Evolutionary conservation across 2,113 vertebrate species (phyloP), one percentile per base, ranked within the genome.

Genomic region (Lamprologus lemairii): DNA sequence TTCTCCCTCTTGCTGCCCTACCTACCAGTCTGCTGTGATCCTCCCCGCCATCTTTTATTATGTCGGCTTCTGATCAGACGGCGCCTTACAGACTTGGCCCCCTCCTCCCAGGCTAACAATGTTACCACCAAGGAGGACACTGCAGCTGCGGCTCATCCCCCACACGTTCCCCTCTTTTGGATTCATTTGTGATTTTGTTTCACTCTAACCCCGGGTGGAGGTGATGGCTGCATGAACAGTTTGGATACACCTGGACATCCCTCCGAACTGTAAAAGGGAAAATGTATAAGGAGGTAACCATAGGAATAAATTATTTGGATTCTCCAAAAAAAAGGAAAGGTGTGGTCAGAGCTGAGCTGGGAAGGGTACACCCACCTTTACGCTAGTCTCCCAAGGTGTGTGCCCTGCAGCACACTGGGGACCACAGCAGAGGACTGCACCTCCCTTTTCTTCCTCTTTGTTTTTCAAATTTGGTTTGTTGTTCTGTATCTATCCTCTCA

Each of bases 81-180:
- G 83, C 88, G 82, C 90, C 71, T 84, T 86, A 87, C 6, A 82
- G 85, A 93, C 88, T 71, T 16, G 13, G 79, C 78, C 75, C 82
- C 57, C 54, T 71, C 73, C 84, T 85, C 57, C 60, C 35, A 21
- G 57, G 51, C 82, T 84, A 47, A 82, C 54, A 83, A 81, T 82
- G 89, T 86, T 86, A 55, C 75, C 28, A 84, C 87, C 71, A 26
- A 82, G 88, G 87, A 92, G 84, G 89, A 94, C 82, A 82, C 87
- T 85, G 86, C 86, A 68, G 80, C 78, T 81, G 21, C 33, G 12
- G 19, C 80, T 35, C 53, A 9, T 42, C 73, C 31, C 33, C n/a
- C 19, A 65, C 19, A 7, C 7, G 6, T 14, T 4, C 23, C 53
- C 37, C 9, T 13, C 7, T 7, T 79, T 79, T 19, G 9, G 9